These are phyloP conservation scores for Isaurus tuberculatus DNA, from an alignment of 92 coral and sea anemone genomes.

Conservation along the genomic window DNA sequence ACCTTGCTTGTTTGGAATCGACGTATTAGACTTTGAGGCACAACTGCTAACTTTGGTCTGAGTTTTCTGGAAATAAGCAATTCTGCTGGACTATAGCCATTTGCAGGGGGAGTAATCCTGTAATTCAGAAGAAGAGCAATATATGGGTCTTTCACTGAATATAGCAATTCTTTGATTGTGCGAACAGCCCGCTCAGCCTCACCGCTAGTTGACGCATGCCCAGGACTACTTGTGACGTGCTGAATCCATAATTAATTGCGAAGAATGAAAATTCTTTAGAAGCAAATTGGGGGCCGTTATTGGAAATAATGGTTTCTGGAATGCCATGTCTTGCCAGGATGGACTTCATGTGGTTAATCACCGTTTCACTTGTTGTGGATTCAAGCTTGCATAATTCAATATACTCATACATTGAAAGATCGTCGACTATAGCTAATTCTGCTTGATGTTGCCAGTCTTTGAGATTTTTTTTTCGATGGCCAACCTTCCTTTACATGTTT, in stretches of 20 bases:
- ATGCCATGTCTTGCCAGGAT: constrained; percentile 62
- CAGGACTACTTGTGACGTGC: constrained; percentile 43
- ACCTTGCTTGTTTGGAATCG: no score
- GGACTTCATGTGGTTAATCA: constrained; percentile 40
- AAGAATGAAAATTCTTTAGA: constrained; percentile 45
- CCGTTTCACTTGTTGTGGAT: constrained; percentile 4
- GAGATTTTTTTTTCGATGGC: constrained; percentile 44
- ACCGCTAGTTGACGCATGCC: constrained; percentile 44
- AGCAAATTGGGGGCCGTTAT: constrained; percentile 59
- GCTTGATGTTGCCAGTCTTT: constrained; percentile 32
- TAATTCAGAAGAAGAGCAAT: no score
- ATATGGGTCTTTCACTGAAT: no score
- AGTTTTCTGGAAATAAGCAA: no score
- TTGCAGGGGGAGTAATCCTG: no score
- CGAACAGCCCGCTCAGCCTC: constrained; percentile 49
- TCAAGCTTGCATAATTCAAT: constrained; percentile 24
- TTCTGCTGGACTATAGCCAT: no score
- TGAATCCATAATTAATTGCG: constrained; percentile 26
- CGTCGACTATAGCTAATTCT: constrained; percentile 21
- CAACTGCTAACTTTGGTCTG: constrained; percentile 42
- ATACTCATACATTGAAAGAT: constrained; percentile 44
- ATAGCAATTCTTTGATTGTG: no score
- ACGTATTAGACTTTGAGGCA: no score
- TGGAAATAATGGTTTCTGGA: no score
- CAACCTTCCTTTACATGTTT: constrained; percentile 44